Evolutionary conservation across 2,113 vertebrate species (phyloP).

Genomic region (Callipepla squamata): DNA sequence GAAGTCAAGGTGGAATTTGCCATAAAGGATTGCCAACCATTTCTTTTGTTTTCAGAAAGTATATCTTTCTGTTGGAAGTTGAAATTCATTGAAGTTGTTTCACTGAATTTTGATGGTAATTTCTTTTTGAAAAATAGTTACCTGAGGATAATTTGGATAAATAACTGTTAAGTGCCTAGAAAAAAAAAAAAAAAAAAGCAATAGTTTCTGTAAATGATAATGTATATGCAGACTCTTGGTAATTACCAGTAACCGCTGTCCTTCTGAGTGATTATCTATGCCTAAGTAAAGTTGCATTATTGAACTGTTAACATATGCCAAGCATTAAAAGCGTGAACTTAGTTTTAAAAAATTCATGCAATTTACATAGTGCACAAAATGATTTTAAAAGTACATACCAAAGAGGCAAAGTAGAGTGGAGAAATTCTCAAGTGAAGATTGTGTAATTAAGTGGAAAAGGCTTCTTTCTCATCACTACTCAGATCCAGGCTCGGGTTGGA

Average conservation of each 20-base stretch:
- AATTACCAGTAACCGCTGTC: not conserved
- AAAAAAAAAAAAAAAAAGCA: not conserved
- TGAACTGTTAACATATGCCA: not conserved
- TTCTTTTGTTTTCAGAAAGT: conserved; percentile 2
- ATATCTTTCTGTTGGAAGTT: not conserved
- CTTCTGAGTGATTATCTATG: not conserved
- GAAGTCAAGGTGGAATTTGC: conserved; percentile 30
- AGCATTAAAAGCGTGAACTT: not conserved
- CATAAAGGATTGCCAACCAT: not conserved
- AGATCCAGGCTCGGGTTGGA: not conserved
- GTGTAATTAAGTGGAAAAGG: not conserved
- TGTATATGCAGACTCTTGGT: not conserved
- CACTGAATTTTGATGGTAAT: not conserved
- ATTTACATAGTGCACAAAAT: not conserved
- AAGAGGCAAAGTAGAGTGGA: not conserved
- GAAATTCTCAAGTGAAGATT: not conserved
- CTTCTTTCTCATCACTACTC: not conserved
- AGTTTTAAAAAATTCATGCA: fast-evolving
- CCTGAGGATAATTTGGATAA: not conserved
- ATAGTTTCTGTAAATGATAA: not conserved
- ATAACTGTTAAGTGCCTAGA: not conserved
- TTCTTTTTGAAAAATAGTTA: not conserved
- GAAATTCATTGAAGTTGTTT: not conserved
- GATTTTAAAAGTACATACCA: not conserved
- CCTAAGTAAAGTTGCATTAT: not conserved